Conservation (phyloP, 2,888 invertebrate species). For the Lumbricus terrestris region DNA sequence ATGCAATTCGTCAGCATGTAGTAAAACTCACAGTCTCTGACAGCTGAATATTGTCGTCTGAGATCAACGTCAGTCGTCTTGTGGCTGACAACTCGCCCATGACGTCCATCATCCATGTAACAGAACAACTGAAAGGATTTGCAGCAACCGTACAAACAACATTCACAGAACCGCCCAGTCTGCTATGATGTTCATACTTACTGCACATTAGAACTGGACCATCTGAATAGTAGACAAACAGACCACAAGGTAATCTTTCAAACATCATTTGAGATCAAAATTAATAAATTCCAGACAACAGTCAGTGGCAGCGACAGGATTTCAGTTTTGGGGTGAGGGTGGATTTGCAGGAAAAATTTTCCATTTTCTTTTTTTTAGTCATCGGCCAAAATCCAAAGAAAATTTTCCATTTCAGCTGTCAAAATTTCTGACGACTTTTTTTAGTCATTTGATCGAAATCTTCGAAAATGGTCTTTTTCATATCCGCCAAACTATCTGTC, state of each 20-base stretch:
- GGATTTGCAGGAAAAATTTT: too few relatives aligned
- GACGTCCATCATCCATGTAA: neutral
- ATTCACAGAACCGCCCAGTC: neutral
- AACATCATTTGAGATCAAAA: neutral
- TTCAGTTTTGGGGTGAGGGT: too few relatives aligned
- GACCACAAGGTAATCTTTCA: neutral
- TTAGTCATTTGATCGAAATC: too few relatives aligned
- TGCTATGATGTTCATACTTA: slow-evolving; percentile 15
- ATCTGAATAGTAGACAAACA: neutral
- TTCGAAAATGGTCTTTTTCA: too few relatives aligned
- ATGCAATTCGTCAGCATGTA: neutral
- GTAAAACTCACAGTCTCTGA: slow-evolving; percentile 3
- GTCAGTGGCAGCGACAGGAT: too few relatives aligned
- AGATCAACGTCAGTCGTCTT: neutral
- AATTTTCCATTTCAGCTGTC: too few relatives aligned
- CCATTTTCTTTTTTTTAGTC: too few relatives aligned
- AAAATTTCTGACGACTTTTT: too few relatives aligned
- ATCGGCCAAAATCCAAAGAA: too few relatives aligned
- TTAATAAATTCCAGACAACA: neutral
- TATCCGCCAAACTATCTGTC: too few relatives aligned
- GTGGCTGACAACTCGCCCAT: neutral
- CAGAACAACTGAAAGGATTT: neutral
- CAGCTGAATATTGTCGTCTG: neutral
- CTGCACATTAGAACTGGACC: neutral
- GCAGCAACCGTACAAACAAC: neutral